phyloP scores from a whole-genome alignment of 2,113 vertebrate genomes.

The Psilopogon haemacephalus region DNA sequence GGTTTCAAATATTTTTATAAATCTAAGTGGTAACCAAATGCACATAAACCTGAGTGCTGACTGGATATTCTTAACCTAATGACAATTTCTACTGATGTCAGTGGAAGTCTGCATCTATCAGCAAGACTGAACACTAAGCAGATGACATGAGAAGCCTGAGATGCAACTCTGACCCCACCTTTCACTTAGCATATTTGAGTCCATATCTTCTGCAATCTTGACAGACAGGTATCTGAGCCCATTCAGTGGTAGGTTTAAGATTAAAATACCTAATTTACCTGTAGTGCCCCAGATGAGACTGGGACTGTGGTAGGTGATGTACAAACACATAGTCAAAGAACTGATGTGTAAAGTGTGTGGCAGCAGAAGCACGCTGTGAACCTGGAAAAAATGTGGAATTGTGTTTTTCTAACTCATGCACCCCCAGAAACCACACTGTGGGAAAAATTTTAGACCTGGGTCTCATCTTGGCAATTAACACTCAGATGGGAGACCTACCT shows the following conservation, averaged over 20 bases:
- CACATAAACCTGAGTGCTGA: background rate
- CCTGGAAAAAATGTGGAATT: background rate
- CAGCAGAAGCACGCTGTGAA: background rate
- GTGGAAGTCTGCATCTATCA: background rate
- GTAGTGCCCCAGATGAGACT: background rate
- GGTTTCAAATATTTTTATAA: background rate
- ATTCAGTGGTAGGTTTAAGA: background rate
- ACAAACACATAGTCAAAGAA: background rate
- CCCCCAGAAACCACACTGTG: background rate
- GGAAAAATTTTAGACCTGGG: background rate
- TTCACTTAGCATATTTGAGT: background rate
- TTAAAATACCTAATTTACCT: background rate
- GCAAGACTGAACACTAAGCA: background rate
- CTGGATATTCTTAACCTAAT: background rate
- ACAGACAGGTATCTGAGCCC: background rate
- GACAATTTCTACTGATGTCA: background rate
- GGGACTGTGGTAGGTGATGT: background rate
- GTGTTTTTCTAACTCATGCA: background rate
- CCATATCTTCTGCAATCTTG: background rate
- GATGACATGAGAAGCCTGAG: background rate
- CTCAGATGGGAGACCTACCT: background rate
- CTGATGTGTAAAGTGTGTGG: background rate
- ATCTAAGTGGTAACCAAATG: background rate
- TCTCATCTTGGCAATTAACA: background rate
- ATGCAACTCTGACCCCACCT: background rate